Conservation (phyloP, 1,140 invertebrate species). For the Ceratina calcarata region DNA sequence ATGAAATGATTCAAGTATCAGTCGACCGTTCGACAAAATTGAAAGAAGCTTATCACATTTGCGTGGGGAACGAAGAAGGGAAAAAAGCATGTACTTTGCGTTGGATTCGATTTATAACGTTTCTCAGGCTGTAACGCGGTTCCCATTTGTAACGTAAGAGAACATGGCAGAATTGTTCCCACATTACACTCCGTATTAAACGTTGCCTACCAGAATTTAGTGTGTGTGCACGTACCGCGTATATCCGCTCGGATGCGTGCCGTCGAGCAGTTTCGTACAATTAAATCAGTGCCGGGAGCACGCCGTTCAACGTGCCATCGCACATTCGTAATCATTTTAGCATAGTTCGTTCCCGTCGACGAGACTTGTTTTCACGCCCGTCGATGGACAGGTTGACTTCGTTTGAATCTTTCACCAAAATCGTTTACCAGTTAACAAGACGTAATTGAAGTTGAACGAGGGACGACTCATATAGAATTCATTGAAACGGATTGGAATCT, state of each 20-base stretch:
- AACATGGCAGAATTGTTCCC: background rate
- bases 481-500: too few species aligned
- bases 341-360: background rate
- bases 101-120: conserved; percentile 17
- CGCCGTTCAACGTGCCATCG: background rate
- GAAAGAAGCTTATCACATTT: background rate
- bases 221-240: background rate
- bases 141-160: background rate
- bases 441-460: too few species aligned
- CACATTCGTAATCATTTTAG: conserved; percentile 20
- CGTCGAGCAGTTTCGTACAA: conserved; percentile 9
- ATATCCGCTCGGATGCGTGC: background rate
- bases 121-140: background rate
- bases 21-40: too few species aligned
- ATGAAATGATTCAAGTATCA: too few species aligned
- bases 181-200: conserved; percentile 3
- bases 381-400: background rate
- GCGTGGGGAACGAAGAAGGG: too few species aligned
- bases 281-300: conserved; percentile 28
- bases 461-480: too few species aligned
- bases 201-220: too few species aligned
- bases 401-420: background rate
- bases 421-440: background rate
- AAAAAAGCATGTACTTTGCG: too few species aligned
- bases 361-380: background rate